Evolutionary conservation across 2,888 invertebrate species (phyloP), one percentile per base, ranked within the genome.

Genomic region (Pachliopta kotzebuea): DNA sequence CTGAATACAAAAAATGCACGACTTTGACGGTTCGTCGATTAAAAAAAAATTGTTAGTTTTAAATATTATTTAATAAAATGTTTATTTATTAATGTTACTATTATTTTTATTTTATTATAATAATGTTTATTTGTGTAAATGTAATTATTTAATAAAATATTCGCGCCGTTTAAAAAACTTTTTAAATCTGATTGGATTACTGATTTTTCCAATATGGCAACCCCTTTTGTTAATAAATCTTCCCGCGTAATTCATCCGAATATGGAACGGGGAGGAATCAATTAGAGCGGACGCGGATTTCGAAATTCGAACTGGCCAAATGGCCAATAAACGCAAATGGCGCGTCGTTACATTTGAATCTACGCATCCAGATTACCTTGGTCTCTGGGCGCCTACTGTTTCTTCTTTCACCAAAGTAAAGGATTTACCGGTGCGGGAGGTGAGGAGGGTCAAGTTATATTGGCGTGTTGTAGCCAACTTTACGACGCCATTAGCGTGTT

Each of bases 241-340:
- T 68, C 71, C 68, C 73, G 70, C 70, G 67, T 73, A 78, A 83
- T 81, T 78, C 77, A 81, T 81, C 80, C 71, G 74, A 76, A 77
- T 76, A 77, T 76, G 73, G 76, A 80, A 76, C 74, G 76, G 76
- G 79, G 76, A 76, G 73, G 76, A 85, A 85, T 84, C 85, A 86
- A 85, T 87, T 85, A 86, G 85, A 83, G 77, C 76, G 78, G 76
- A 78, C 77, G 76, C 76, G 79, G 78, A 84, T 82, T 83, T 80
- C 77, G 76, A 78, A 80, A 76, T 76, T 71, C 73, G 76, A 82
- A 81, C 83, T 83, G 84, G 81, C 83, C 86, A 82, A 87, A 87
- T 79, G 82, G 84, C 81, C 84, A 85, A 88, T 87, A 86, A 86
- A 88, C 72, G 80, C 78, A 86, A 90, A 90, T 86, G 85, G 85